These are phyloP conservation scores for Diachasmimorpha longicaudata DNA, from an alignment of 1,140 invertebrate genomes.

Conservation along the genomic window DNA sequence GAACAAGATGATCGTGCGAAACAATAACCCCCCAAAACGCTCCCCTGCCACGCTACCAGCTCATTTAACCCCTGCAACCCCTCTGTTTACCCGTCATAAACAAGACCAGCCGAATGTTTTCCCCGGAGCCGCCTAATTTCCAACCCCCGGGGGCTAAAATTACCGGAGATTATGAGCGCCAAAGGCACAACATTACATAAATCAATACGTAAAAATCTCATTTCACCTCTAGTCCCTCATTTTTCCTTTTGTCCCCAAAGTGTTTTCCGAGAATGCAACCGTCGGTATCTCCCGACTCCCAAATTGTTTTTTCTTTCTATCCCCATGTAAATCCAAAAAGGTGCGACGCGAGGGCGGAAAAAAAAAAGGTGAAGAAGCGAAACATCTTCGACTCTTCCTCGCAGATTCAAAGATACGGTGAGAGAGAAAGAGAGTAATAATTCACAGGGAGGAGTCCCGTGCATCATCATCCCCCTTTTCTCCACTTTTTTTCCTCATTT, in stretches of 20 bases:
- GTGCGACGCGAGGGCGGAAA: background rate
- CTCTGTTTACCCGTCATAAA: background rate
- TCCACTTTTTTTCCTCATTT: slow-evolving; percentile 4
- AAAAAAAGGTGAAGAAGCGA: slow-evolving; percentile 21
- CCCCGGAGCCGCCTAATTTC: background rate
- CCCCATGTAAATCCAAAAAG: background rate
- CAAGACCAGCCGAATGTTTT: background rate
- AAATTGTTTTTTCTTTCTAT: background rate
- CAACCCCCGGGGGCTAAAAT: background rate
- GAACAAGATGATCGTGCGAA: background rate
- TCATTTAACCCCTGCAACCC: background rate
- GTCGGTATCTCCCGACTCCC: background rate
- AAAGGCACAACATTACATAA: background rate
- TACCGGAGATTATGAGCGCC: background rate
- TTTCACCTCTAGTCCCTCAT: background rate
- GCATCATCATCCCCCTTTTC: slow-evolving; percentile 33
- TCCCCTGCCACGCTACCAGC: background rate
- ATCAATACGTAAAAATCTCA: background rate
- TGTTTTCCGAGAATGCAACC: background rate
- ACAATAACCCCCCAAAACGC: background rate
- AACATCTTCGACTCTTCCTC: slow-evolving; percentile 32
- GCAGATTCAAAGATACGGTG: slow-evolving; percentile 38
- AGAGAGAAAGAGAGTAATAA: slow-evolving; percentile 37
- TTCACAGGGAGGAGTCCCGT: slow-evolving; percentile 37
- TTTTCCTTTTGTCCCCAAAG: background rate